phyloP scores from a whole-genome alignment of 2,888 invertebrate species.

The Teleiodes luculella region DNA sequence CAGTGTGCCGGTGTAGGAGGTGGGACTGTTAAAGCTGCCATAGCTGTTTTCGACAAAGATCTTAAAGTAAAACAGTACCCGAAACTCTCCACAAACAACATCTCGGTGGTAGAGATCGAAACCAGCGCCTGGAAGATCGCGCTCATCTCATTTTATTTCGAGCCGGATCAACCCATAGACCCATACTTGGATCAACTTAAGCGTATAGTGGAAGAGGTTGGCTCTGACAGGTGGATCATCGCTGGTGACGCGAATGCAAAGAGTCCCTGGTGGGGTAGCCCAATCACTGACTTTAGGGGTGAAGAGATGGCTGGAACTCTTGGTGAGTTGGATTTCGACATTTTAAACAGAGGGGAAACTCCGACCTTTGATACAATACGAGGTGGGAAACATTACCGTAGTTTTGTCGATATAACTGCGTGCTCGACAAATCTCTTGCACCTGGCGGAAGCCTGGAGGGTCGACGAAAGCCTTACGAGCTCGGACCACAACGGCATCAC shows the following conservation, averaged over 20 bases:
- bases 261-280: constrained; percentile 18
- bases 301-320: background rate
- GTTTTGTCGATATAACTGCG: constrained; percentile 3
- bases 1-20: too few relatives aligned
- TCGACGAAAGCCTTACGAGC: background rate
- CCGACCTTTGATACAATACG: constrained; percentile 7
- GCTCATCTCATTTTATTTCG: too few relatives aligned
- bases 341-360: background rate
- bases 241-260: constrained; percentile 20
- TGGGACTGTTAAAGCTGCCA: too few relatives aligned
- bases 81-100: too few relatives aligned
- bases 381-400: background rate
- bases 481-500: constrained; percentile 14
- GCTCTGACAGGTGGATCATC: too few relatives aligned
- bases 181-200: too few relatives aligned
- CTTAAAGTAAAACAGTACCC: too few relatives aligned
- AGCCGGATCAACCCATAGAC: too few relatives aligned
- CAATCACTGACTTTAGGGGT: background rate
- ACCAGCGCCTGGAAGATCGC: too few relatives aligned
- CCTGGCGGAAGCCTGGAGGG: background rate
- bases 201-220: too few relatives aligned
- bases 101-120: too few relatives aligned
- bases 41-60: too few relatives aligned
- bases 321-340: constrained; percentile 4
- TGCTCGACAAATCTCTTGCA: background rate